phyloP scores from a whole-genome alignment of 2,888 invertebrate genomes.

The Taenaris catops region DNA sequence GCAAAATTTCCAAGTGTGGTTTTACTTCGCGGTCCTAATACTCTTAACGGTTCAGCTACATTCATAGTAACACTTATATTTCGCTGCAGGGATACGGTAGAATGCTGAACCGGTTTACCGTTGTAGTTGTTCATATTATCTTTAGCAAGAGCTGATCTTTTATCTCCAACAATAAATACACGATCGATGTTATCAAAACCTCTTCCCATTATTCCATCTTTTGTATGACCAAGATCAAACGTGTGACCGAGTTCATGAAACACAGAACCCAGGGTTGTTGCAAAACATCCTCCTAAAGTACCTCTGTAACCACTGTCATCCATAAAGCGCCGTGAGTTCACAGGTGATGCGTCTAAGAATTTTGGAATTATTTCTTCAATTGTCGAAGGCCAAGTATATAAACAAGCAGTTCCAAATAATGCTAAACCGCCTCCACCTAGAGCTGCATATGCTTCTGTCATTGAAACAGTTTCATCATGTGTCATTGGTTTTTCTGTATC shows the following conservation, averaged over 20 bases:
- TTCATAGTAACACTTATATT: constrained; percentile 82
- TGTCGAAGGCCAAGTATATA: constrained; percentile 92
- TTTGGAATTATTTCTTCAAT: constrained; percentile 83
- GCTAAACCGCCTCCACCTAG: constrained; percentile 95
- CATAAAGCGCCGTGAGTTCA: constrained; percentile 87
- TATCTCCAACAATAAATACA: constrained; percentile 84
- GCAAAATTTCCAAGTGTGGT: constrained; percentile 73
- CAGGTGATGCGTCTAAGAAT: constrained; percentile 71
- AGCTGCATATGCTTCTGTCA: constrained; percentile 92
- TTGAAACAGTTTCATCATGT: constrained; percentile 84
- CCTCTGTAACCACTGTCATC: constrained; percentile 96
- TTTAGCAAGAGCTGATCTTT: constrained; percentile 56
- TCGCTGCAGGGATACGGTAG: constrained; percentile 79
- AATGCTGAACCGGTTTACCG: constrained; percentile 81
- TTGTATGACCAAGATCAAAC: constrained; percentile 95
- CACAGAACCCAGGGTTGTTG: constrained; percentile 94
- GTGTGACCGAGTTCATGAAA: constrained; percentile 97
- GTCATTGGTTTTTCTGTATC: constrained; percentile 81
- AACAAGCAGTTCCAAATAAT: constrained; percentile 92
- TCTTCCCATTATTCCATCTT: constrained; percentile 95
- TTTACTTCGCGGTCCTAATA: constrained; percentile 75
- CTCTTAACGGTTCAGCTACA: constrained; percentile 73
- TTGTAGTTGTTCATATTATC: constrained; percentile 80
- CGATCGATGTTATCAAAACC: constrained; percentile 92
- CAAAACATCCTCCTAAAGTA: constrained; percentile 92